Evolutionary conservation across 2,113 vertebrate genomes (phyloP).

Genomic region (Epinephelus fuscoguttatus): DNA sequence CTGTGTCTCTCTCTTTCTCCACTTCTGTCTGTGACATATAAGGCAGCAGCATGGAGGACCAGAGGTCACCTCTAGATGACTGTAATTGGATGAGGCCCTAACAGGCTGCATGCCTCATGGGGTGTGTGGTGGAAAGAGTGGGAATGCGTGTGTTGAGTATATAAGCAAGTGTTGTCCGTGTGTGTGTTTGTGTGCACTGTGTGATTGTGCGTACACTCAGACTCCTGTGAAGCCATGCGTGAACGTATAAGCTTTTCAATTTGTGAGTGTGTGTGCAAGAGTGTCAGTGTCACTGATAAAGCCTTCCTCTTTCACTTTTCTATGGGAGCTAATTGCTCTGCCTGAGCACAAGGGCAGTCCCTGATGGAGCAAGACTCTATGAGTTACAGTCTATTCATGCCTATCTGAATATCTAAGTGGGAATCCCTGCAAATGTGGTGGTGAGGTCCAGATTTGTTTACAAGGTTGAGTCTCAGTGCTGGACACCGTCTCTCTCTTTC

Average conservation of each 20-base stretch:
- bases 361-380: constrained; percentile 15
- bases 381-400: constrained; percentile 24
- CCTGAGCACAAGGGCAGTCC: not conserved
- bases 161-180: constrained; percentile 1
- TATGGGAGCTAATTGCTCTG: constrained; percentile 30
- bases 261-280: constrained; percentile 12
- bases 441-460: constrained; percentile 39
- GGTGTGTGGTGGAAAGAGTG: constrained; percentile 7
- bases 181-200: constrained; percentile 4
- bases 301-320: constrained; percentile 4
- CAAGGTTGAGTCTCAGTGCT: not conserved
- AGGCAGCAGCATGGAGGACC: constrained; percentile 43
- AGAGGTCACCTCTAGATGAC: constrained; percentile 63
- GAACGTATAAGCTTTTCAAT: not conserved
- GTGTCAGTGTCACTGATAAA: constrained; percentile 14
- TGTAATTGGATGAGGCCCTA: constrained; percentile 71
- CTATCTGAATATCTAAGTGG: constrained; percentile 37
- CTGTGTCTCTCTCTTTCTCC: constrained; percentile 18
- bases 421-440: constrained; percentile 2
- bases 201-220: not conserved
- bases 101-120: constrained; percentile 44
- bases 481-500: constrained; percentile 4
- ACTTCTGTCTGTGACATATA: constrained; percentile 51
- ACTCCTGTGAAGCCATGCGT: not conserved
- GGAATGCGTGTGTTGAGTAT: constrained; percentile 17